Percentiles rank a stretch among this genome's conserved stretches.
These are phyloP conservation scores for Sycophila sp. DNA, from an alignment of 1,140 invertebrate species.

Conservation along the genomic window DNA sequence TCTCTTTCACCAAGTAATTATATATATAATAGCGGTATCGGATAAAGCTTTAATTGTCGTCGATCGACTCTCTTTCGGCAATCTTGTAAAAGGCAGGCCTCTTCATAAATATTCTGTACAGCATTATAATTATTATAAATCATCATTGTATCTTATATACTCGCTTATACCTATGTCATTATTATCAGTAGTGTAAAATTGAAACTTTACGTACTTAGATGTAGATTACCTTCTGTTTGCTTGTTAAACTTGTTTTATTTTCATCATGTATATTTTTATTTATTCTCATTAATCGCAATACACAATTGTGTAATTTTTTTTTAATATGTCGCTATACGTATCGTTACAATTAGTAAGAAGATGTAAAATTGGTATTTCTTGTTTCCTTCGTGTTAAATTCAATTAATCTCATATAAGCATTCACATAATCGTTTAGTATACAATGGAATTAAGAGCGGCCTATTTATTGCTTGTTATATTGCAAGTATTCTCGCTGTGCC, in stretches of 20 bases:
- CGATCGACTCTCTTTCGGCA: slow-evolving; percentile 48
- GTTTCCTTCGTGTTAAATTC: slow-evolving; percentile 54
- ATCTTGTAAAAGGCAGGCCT: slow-evolving; percentile 60
- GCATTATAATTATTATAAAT: slow-evolving; percentile 66
- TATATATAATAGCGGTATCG: slow-evolving; percentile 34
- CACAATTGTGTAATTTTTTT: slow-evolving; percentile 60
- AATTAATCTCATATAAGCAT: slow-evolving; percentile 63
- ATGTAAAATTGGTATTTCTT: slow-evolving; percentile 67
- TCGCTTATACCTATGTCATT: slow-evolving; percentile 64
- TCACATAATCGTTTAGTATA: slow-evolving; percentile 65
- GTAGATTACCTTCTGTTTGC: slow-evolving; percentile 57
- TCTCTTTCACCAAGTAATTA: slow-evolving; percentile 32
- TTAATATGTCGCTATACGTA: slow-evolving; percentile 64
- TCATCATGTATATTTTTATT: slow-evolving; percentile 46
- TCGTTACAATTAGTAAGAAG: slow-evolving; percentile 67
- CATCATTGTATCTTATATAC: slow-evolving; percentile 64
- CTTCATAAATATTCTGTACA: slow-evolving; percentile 68
- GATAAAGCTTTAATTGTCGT: slow-evolving; percentile 41
- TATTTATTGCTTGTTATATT: slow-evolving; percentile 68
- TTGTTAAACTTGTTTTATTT: slow-evolving; percentile 53
- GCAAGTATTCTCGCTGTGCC: slow-evolving; percentile 61
- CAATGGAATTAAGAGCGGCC: slow-evolving; percentile 63
- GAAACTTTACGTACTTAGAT: slow-evolving; percentile 67
- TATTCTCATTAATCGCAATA: slow-evolving; percentile 53
- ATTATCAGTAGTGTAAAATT: slow-evolving; percentile 69